phyloP scores from a whole-genome alignment of 2,113 vertebrate genomes.

The Pseudolaguvia tuberculata region DNA sequence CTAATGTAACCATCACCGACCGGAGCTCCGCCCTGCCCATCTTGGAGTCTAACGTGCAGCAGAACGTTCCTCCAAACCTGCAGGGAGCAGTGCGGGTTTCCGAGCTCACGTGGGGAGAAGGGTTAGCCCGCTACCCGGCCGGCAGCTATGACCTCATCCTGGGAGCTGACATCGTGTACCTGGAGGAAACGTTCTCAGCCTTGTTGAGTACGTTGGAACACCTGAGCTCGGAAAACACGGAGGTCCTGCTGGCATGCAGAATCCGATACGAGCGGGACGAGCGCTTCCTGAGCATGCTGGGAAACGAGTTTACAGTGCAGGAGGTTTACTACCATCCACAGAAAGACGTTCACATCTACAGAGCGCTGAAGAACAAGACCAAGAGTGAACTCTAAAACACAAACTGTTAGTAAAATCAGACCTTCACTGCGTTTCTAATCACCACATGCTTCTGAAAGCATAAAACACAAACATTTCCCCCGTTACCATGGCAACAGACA shows the following conservation, averaged over 20 bases:
- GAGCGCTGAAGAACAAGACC: constrained; percentile 62
- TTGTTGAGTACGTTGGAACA: constrained; percentile 82
- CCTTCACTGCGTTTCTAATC: too few relatives aligned
- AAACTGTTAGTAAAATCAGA: not conserved
- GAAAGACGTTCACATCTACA: constrained; percentile 83
- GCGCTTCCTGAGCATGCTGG: constrained; percentile 79
- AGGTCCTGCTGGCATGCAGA: constrained; percentile 82
- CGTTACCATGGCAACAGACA: too few relatives aligned
- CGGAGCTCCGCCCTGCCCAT: constrained; percentile 78
- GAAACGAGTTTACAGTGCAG: constrained; percentile 65
- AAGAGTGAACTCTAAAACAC: constrained; percentile 65
- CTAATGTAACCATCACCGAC: constrained; percentile 88
- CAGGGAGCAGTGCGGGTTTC: constrained; percentile 68
- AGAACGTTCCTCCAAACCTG: constrained; percentile 75
- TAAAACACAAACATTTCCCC: too few relatives aligned
- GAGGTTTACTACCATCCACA: constrained; percentile 79
- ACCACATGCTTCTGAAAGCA: too few relatives aligned
- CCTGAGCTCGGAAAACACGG: constrained; percentile 69
- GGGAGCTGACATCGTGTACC: constrained; percentile 91
- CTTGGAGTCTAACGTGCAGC: constrained; percentile 78
- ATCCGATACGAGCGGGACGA: constrained; percentile 87
- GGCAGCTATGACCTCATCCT: constrained; percentile 81
- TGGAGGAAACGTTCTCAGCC: constrained; percentile 85
- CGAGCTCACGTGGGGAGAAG: constrained; percentile 86
- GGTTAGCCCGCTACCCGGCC: constrained; percentile 68